Base-by-base conservation (phyloP, 2,888 invertebrate genomes). In the Amitus sp. region DNA sequence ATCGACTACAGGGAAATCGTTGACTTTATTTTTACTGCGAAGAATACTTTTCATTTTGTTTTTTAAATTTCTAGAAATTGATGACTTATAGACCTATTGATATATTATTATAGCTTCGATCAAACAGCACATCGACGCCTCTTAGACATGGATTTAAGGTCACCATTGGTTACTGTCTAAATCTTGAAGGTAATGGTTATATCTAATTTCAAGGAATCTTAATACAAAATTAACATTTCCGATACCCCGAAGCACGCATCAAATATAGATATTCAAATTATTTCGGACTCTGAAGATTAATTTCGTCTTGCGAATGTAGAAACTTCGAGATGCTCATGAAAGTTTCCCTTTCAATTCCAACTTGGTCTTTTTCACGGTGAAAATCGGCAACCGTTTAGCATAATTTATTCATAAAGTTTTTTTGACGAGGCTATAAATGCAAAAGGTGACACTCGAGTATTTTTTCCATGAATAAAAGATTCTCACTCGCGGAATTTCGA, bases 321-420 rank as follows among this genome's bases (percentile, higher is more conserved):
- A 33, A 9, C 33, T 33, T 12, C n/a, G 12, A 33, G 33, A 33
- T 27, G 12, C 12, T 33, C 9, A 37, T 37, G 37, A 6, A 37
- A 37, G 37, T 37, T 37, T 37, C 15, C 37, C 5, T 15, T 37
- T 13, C n/a, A 15, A 37, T 2, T 2, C 30, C 30, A 10, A 7
- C 30, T 30, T 30, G 30, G n/a, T n/a, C n/a, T n/a, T n/a, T n/a
- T n/a, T n/a, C n/a, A n/a, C n/a, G n/a, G n/a, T n/a, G n/a, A 37
- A 37, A 37, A 37, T 33, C 9, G 33, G 3, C 12, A 12, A 37
- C 4, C 37, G 37, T 13, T 37, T 37, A 37, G 37, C 37, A 37
- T 37, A 37, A 37, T 37, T 37, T 37, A 37, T 37, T 37, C 37
- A 37, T 37, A 37, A 37, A 37, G 37, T 37, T 37, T 37, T 13